phyloP scores from a whole-genome alignment of 2,888 invertebrate genomes.

The Tenodera sinensis region DNA sequence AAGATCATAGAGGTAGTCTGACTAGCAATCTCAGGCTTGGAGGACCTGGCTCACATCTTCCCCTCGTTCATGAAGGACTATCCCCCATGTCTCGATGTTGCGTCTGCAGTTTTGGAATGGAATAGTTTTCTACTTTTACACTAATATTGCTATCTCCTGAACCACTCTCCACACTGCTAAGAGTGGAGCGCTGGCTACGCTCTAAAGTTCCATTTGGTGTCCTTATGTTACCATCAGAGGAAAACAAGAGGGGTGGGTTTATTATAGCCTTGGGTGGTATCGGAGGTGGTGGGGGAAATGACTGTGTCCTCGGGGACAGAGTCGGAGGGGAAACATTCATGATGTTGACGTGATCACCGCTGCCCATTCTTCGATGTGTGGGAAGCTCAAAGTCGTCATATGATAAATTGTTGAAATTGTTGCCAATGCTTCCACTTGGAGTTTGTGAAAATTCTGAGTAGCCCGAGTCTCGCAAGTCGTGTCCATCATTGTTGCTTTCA shows the following conservation, averaged over 20 bases:
- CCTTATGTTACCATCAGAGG: neutral
- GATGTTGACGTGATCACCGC: slow-evolving; percentile 17
- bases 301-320: slow-evolving; percentile 34
- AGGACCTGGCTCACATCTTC: neutral
- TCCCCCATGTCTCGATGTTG: slow-evolving; percentile 19
- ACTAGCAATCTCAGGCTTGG: neutral
- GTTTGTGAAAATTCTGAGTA: slow-evolving; percentile 41
- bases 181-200: neutral
- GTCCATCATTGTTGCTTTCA: slow-evolving; percentile 42
- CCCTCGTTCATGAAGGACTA: slow-evolving; percentile 1
- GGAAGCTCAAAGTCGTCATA: slow-evolving; percentile 47
- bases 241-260: slow-evolving; percentile 29
- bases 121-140: slow-evolving; percentile 44
- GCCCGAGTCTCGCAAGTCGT: slow-evolving; percentile 54
- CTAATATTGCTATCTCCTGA: neutral
- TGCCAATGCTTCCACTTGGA: slow-evolving; percentile 34
- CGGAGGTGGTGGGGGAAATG: slow-evolving; percentile 37
- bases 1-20: neutral
- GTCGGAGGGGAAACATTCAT: slow-evolving; percentile 33
- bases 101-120: slow-evolving; percentile 45
- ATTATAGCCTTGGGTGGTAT: slow-evolving; percentile 37
- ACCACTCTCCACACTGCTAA: neutral
- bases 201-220: slow-evolving; percentile 17
- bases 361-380: slow-evolving; percentile 15
- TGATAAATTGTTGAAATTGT: slow-evolving; percentile 44